Base-by-base conservation (phyloP, 2,113 vertebrate species). In the Marcusenius ussheri region DNA sequence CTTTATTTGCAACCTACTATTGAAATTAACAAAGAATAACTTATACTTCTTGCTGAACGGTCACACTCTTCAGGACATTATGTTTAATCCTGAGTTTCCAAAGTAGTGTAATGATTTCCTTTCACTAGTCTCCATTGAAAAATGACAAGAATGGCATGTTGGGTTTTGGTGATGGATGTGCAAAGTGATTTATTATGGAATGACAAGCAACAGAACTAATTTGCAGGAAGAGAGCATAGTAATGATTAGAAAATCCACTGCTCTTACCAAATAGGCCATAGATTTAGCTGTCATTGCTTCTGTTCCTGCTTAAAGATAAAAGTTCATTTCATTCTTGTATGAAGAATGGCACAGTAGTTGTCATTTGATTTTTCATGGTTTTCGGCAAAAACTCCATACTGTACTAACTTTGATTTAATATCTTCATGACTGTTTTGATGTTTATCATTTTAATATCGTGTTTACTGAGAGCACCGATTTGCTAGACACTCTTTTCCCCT, bases 51-150 rank as follows among this genome's bases (percentile, higher is more conserved):
- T 88, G 7, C 35, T 35, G 62, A 90, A 90, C 86, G 77, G 88
- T 91, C 87, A 90, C 87, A 86, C 90, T 90, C 88, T 91, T 88
- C 88, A 90, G 50, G 70, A 39, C 70, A 83, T 49, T 53, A 31
- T 83, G 83, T 91, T 91, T 92, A 91, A 92, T 92, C 90, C 51
- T 24, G 88, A 90, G 91, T 88, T 83, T 62, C 49, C 88, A 85
- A 70, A 45, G 83, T 93, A 91, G 91, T 89, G 47, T 92, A 92
- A 93, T 92, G 90, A 93, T 93, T 93, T 91, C 87, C 89, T 92
- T 90, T 93, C 93, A 66, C 53, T 88, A 77, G 84, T 80, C n/a
- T 90, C 91, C 91, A 92, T 91, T 91, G 92, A 92, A 92, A 92
- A 92, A 93, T 93, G 92, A 92, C 91, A 92, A 92, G 88, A 90